phyloP scores from a whole-genome alignment of 2,113 vertebrate genomes.

The Cinclus mexicanus region DNA sequence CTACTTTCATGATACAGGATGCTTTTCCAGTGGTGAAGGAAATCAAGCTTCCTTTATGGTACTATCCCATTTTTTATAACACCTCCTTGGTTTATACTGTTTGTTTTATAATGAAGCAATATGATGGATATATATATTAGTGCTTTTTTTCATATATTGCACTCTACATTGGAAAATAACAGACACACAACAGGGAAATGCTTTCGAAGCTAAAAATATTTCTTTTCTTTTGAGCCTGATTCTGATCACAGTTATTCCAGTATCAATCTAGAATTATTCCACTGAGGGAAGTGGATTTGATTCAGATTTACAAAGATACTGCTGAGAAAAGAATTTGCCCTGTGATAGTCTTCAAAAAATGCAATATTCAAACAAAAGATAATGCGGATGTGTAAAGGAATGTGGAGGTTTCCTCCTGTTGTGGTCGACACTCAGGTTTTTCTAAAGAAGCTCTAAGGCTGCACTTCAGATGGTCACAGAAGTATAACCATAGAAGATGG shows the following conservation, averaged over 20 bases:
- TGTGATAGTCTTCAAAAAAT: background rate
- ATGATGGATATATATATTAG: background rate
- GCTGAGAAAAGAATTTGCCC: background rate
- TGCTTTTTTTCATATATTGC: constrained; percentile 21
- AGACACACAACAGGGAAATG: background rate
- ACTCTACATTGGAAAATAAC: constrained; percentile 12
- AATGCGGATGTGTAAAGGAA: background rate
- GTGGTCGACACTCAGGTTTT: background rate
- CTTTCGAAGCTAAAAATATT: background rate
- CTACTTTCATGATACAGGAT: background rate
- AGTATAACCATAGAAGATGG: background rate
- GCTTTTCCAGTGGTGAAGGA: constrained; percentile 7
- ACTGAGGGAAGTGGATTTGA: background rate
- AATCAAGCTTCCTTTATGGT: constrained; percentile 12
- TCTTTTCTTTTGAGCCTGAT: background rate
- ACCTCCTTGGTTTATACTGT: constrained; percentile 39
- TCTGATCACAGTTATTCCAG: background rate
- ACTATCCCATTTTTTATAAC: constrained; percentile 9
- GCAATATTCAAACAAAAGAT: background rate
- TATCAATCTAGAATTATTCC: background rate
- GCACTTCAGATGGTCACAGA: background rate
- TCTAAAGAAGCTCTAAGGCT: background rate
- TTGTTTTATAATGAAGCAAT: constrained; percentile 48
- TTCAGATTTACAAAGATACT: background rate
- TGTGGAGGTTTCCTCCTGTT: background rate